Percentiles rank a stretch among this genome's conserved stretches.
Conservation (phyloP, 2,113 vertebrate species). For the Triplophysa rosa region DNA sequence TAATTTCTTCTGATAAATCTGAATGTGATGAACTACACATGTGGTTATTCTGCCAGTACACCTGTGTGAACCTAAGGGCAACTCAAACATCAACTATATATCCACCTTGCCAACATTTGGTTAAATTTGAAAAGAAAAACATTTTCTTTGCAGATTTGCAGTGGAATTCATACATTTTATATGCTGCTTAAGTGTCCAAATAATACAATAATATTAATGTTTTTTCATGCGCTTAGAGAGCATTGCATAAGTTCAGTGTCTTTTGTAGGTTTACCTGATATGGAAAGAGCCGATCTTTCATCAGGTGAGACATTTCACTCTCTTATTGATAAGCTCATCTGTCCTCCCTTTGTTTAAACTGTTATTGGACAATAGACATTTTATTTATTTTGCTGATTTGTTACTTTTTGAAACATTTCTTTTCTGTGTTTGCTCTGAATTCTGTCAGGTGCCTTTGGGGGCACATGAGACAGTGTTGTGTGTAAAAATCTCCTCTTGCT, state of each 20-base stretch:
- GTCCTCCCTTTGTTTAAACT: too few species aligned
- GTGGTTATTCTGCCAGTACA: too few species aligned
- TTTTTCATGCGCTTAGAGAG: background rate
- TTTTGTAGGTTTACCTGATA: constrained; percentile 85
- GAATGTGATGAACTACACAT: too few species aligned
- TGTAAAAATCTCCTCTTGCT: background rate
- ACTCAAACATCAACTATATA: too few species aligned
- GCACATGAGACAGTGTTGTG: background rate
- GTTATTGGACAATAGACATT: too few species aligned
- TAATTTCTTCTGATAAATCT: too few species aligned
- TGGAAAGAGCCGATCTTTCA: constrained; percentile 98
- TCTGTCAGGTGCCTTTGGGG: background rate
- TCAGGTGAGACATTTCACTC: constrained; percentile 79
- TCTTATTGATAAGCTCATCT: background rate
- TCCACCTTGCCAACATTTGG: too few species aligned
- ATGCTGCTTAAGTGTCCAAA: too few species aligned
- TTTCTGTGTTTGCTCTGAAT: background rate
- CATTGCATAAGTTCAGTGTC: background rate
- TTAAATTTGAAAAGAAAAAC: too few species aligned
- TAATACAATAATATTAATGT: background rate
- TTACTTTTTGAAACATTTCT: background rate
- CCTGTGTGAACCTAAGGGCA: too few species aligned
- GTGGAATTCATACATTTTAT: too few species aligned
- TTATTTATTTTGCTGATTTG: background rate
- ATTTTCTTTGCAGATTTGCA: too few species aligned